Evolutionary conservation across 1,140 invertebrate genomes (phyloP).

Genomic region (Pentalonia nigronervosa): DNA sequence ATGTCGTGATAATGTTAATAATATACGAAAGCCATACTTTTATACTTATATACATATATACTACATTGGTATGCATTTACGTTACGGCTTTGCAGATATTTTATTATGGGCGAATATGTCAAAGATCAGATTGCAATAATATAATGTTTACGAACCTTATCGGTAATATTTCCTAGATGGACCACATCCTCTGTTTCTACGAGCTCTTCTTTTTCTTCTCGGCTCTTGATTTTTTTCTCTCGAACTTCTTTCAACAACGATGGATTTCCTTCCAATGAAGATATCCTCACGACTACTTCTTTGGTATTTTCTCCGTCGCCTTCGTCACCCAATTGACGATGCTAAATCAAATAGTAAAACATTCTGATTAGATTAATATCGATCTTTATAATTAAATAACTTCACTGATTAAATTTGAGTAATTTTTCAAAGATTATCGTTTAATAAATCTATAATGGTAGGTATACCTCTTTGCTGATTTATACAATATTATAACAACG

Average conservation of each 20-base stretch:
- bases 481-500: neutral
- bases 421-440: neutral
- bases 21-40: neutral
- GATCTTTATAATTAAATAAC: neutral
- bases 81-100: neutral
- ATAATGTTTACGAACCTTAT: conserved; percentile 72
- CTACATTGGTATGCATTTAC: neutral
- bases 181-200: conserved; percentile 83
- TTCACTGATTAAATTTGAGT: neutral
- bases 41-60: neutral
- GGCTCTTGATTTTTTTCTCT: conserved; percentile 78
- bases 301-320: conserved; percentile 70
- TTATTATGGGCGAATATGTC: neutral
- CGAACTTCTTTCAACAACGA: conserved; percentile 78
- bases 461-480: neutral
- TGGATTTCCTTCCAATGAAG: conserved; percentile 64
- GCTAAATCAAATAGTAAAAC: conserved; percentile 60
- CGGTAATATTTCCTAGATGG: conserved; percentile 81
- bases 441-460: neutral
- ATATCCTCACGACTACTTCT: conserved; percentile 70
- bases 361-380: neutral
- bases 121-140: neutral
- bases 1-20: neutral
- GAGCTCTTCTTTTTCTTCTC: conserved; percentile 82
- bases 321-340: conserved; percentile 63